phyloP scores from a whole-genome alignment of 2,888 invertebrate genomes.

The Belgica antarctica region DNA sequence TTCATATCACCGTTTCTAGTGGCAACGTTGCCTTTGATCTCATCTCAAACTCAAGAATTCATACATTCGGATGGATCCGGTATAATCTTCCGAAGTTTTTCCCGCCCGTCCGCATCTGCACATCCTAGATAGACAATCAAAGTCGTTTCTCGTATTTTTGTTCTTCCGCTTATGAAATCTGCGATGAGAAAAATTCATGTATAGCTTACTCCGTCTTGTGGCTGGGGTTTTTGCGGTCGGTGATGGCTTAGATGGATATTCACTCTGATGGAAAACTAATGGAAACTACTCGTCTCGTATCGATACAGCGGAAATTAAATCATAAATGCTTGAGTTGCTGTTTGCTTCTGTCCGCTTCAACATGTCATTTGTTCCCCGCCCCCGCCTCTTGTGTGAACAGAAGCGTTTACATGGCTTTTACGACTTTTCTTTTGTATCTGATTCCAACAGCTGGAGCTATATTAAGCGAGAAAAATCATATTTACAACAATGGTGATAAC shows the following conservation, averaged over 20 bases:
- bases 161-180: neutral
- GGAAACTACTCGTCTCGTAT: neutral
- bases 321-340: neutral
- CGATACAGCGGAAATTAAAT: neutral
- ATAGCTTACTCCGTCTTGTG: no score
- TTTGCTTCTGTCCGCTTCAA: neutral
- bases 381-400: no score
- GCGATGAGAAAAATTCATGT: neutral
- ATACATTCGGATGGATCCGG: neutral
- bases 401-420: neutral
- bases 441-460: constrained; percentile 5
- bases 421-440: neutral
- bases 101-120: neutral
- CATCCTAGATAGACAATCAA: constrained; percentile 9
- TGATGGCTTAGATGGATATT: neutral
- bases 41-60: neutral
- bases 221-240: neutral
- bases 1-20: no score
- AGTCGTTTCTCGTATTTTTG: neutral
- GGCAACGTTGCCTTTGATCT: no score
- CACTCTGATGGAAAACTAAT: neutral
- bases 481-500: neutral
- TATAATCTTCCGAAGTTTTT: neutral
- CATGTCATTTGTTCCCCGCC: neutral
- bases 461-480: neutral